Conservation (phyloP, 2,888 invertebrate genomes). For the Drosophila multiciliata region DNA sequence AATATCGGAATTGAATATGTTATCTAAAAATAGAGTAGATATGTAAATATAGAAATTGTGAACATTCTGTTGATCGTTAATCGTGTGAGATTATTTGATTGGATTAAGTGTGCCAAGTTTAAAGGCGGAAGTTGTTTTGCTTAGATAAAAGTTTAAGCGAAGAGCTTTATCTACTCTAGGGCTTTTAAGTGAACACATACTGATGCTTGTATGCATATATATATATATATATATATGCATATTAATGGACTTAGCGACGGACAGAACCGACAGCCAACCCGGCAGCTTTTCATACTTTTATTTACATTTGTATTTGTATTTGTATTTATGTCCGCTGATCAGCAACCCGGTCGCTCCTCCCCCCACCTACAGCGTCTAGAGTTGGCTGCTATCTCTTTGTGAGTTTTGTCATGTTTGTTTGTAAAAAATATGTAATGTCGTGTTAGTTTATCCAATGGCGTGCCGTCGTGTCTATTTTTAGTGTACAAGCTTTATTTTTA, state of each 20-base stretch:
- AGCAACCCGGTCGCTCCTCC: neutral
- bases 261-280: conserved; percentile 46
- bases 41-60: neutral
- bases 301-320: conserved; percentile 27
- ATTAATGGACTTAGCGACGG: conserved; percentile 35
- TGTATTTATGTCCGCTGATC: conserved; percentile 15
- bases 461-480: conserved; percentile 75
- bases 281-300: conserved; percentile 38
- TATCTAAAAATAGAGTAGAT: neutral
- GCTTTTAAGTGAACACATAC: conserved; percentile 26
- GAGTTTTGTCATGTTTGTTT: conserved; percentile 64
- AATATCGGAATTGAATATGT: neutral
- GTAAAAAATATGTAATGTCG: conserved; percentile 71
- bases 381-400: conserved; percentile 23
- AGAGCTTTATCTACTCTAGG: conserved; percentile 35
- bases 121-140: conserved; percentile 39
- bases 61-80: conserved; percentile 6
- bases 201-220: neutral
- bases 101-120: conserved; percentile 30
- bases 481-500: conserved; percentile 71
- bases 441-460: conserved; percentile 70
- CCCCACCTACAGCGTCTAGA: neutral
- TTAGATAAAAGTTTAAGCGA: conserved; percentile 24
- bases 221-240: conserved; percentile 19
- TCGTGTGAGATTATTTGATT: conserved; percentile 12